Evolutionary conservation across 2,113 vertebrate genomes (phyloP).

Genomic region (Grammomys dolichurus): DNA sequence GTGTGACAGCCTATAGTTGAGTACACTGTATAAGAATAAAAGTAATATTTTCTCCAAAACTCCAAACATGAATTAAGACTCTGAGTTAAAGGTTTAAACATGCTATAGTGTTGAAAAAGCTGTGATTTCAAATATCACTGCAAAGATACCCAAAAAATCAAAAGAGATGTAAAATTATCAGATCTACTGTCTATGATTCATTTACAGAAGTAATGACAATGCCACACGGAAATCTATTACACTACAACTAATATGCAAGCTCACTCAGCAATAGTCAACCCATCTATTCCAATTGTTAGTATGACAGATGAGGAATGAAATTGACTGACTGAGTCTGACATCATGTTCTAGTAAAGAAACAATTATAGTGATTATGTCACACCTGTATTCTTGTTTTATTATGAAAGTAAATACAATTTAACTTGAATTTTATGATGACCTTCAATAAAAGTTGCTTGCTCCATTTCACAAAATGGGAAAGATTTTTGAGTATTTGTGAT

Average conservation of each 20-base stretch:
- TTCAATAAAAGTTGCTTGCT: not conserved
- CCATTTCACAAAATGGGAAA: not conserved
- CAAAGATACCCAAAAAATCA: fast-evolving
- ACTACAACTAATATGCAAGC: not conserved
- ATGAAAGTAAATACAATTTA: not conserved
- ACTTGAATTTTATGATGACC: not conserved
- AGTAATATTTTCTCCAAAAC: not conserved
- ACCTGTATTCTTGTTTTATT: not conserved
- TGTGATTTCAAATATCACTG: not conserved
- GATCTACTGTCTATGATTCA: not conserved
- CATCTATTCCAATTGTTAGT: not conserved
- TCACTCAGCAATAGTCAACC: not conserved
- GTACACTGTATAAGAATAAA: not conserved
- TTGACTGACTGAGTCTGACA: not conserved
- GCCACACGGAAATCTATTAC: not conserved
- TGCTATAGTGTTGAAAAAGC: not conserved
- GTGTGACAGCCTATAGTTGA: not conserved
- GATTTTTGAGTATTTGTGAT: not conserved
- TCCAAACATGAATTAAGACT: not conserved
- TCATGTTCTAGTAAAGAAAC: not conserved
- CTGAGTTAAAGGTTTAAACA: not conserved
- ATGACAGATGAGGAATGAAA: not conserved
- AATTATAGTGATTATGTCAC: not conserved
- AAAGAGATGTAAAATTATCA: not conserved
- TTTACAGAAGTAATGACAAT: not conserved